Evolutionary conservation across 2,113 vertebrate species (phyloP).

Genomic region (Salvelinus sp.): DNA sequence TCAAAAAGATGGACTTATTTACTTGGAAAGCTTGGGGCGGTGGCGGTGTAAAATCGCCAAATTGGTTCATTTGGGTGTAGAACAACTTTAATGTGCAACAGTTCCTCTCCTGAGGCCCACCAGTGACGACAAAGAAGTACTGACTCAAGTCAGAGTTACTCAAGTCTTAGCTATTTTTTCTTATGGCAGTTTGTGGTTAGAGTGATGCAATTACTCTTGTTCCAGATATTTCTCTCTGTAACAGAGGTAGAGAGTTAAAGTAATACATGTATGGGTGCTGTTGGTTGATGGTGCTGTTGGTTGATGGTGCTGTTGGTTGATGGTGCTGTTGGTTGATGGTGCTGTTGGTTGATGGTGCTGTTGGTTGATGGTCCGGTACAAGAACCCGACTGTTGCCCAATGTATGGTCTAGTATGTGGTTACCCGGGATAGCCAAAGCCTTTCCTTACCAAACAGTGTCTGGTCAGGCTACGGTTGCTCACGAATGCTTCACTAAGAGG

Average conservation of each 20-base stretch:
- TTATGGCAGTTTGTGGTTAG: neutral
- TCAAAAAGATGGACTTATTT: conserved; percentile 63
- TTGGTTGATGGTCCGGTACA: neutral
- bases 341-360: neutral
- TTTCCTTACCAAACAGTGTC: conserved; percentile 29
- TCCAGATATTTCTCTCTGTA: neutral
- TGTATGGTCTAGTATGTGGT: conserved; percentile 6
- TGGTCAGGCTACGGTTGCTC: conserved; percentile 26
- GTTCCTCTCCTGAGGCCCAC: conserved; percentile 26
- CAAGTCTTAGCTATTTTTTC: neutral
- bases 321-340: neutral
- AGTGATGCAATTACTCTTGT: neutral
- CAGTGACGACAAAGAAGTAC: conserved; percentile 17
- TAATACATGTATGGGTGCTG: neutral
- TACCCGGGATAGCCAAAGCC: neutral
- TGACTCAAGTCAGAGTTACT: neutral
- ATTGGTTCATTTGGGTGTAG: conserved; percentile 29
- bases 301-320: neutral
- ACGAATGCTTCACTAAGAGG: conserved; percentile 35
- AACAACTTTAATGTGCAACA: conserved; percentile 16
- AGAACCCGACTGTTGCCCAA: neutral
- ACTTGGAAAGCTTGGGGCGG: conserved; percentile 32
- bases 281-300: neutral
- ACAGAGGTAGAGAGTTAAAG: neutral
- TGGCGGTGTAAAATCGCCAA: conserved; percentile 25